Conservation (phyloP, 2,113 vertebrate genomes). For the Tachysurus vachellii region DNA sequence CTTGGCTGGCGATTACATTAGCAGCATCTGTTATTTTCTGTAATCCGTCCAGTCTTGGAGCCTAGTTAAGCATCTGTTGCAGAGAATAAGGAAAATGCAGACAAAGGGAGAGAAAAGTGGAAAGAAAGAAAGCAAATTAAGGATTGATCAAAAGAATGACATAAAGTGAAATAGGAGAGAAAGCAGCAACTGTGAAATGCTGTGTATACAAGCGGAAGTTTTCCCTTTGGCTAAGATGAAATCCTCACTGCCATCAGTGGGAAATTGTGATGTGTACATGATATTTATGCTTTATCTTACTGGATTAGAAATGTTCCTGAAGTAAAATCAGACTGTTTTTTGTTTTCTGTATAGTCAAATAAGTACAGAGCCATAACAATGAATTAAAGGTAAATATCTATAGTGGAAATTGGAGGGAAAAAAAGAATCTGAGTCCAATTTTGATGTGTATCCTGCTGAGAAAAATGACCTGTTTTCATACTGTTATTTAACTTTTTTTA, state of each 20-base stretch:
- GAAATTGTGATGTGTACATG: neutral
- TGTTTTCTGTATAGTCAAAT: neutral
- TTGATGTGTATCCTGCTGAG: neutral
- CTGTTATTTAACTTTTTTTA: neutral
- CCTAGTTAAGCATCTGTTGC: constrained; percentile 23
- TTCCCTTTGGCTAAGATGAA: neutral
- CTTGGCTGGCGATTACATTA: constrained; percentile 27
- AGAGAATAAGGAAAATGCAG: neutral
- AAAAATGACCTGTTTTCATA: neutral
- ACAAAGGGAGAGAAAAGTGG: neutral
- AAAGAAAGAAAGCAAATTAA: neutral
- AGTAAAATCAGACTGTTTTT: neutral
- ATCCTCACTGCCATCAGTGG: neutral
- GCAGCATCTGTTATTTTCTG: constrained; percentile 33
- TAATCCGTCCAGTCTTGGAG: constrained; percentile 17
- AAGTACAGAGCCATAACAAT: neutral
- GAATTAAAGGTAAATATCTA: neutral
- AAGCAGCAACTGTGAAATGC: neutral
- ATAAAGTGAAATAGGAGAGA: neutral
- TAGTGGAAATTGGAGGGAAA: neutral
- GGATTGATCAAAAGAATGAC: neutral
- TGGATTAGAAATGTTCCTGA: neutral
- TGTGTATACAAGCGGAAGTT: neutral
- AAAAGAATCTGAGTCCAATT: neutral
- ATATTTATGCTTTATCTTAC: neutral